Percentiles rank a stretch among this genome's conserved stretches.
phyloP scores from a whole-genome alignment of 2,113 vertebrate species.

The Alligator mississippiensis region DNA sequence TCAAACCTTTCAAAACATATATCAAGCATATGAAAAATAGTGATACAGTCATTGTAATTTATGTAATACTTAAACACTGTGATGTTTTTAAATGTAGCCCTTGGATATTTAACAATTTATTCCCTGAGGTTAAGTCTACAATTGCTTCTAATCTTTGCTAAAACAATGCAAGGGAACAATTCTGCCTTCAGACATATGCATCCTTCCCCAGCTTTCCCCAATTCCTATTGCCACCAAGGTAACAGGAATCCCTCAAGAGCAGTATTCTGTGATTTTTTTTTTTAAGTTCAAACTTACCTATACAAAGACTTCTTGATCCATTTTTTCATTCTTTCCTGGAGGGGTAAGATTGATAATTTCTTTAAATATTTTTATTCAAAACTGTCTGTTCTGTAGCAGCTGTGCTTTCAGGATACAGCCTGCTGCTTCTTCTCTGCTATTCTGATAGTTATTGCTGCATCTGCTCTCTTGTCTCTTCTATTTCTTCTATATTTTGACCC shows the following conservation, averaged over 20 bases:
- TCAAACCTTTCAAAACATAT: neutral
- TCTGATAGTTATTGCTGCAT: neutral
- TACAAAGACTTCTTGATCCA: constrained; percentile 13
- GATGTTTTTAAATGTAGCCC: neutral
- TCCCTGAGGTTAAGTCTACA: neutral
- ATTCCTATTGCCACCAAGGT: neutral
- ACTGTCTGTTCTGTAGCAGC: neutral
- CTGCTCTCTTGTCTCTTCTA: neutral
- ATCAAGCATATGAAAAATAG: neutral
- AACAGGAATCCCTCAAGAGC: neutral
- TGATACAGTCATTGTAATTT: neutral
- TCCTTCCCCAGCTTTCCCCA: neutral
- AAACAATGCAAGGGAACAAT: neutral
- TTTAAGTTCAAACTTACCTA: neutral
- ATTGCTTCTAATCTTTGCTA: neutral
- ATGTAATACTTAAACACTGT: neutral
- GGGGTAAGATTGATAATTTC: neutral
- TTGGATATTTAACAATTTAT: neutral
- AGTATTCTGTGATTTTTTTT: neutral
- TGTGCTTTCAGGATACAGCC: neutral
- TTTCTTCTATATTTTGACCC: neutral
- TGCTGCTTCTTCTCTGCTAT: neutral
- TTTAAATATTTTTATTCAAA: neutral
- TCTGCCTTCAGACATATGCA: neutral
- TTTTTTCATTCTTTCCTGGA: constrained; percentile 13